Base-by-base conservation (phyloP, 2,888 invertebrate species). In the Pemphredon lugubris region DNA sequence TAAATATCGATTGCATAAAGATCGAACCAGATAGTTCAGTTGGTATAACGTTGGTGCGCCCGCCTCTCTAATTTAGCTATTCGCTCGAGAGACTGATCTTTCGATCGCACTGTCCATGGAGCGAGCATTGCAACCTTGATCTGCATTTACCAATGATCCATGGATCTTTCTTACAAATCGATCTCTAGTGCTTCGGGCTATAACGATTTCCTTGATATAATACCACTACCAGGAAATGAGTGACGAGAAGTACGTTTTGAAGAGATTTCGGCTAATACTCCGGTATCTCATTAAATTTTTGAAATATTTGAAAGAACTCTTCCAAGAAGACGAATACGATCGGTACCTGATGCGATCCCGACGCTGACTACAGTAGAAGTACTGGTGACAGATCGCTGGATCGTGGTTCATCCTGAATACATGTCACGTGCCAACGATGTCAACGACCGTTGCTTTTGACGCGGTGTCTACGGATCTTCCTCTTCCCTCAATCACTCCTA, bases 291-390 rank as follows among this genome's bases (percentile, higher is more conserved):
- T n/a, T n/a, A n/a, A n/a, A n/a, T n/a, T n/a, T n/a, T n/a, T n/a
- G n/a, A n/a, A n/a, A n/a, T n/a, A n/a, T n/a, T n/a, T n/a, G n/a
- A n/a, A n/a, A n/a, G n/a, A n/a, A n/a, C n/a, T n/a, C n/a, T n/a
- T n/a, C n/a, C n/a, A n/a, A n/a, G n/a, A n/a, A n/a, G n/a, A n/a
- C n/a, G n/a, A n/a, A n/a, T n/a, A n/a, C n/a, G n/a, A n/a, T 14
- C 32, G 6, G 5, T 88, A 88, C 88, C 89, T 86, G 73, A 85
- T 75, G 18, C 88, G 87, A 37, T 87, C 85, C 40, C 88, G 82
- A 63, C 88, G 84, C 74, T 89, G 88, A 58, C 89, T 89, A 77
- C 82, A 86, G 75, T 89, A 89, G 77, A 89, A 89, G 68, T 89
- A 87, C 67, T 83, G 86, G 39, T 77, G 85, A 75, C 87, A 88